phyloP scores from a whole-genome alignment of 2,888 invertebrate genomes.

The Xylocampa areola region DNA sequence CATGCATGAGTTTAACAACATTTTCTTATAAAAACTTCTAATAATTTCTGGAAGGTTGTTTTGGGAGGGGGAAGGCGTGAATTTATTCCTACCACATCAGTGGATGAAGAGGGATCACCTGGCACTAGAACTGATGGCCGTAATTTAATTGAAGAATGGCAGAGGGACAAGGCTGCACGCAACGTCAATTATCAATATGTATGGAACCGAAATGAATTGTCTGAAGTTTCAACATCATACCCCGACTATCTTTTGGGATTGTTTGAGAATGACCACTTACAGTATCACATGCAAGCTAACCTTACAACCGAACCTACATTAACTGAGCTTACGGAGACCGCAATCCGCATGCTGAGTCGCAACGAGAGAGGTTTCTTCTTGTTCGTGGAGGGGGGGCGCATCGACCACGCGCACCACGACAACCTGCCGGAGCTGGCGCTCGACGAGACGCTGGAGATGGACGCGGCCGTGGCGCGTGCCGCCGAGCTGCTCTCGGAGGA shows the following conservation, averaged over 20 bases:
- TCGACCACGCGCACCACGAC: constrained; percentile 92
- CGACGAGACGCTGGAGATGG: constrained; percentile 92
- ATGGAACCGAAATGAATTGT: constrained; percentile 33
- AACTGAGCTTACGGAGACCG: constrained; percentile 83
- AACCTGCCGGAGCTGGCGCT: constrained; percentile 89
- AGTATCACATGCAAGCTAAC: constrained; percentile 90
- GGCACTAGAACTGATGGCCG: constrained; percentile 62
- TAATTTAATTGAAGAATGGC: constrained; percentile 88
- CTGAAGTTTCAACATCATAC: constrained; percentile 1
- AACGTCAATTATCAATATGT: constrained; percentile 26
- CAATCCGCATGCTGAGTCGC: constrained; percentile 91
- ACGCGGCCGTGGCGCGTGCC: constrained; percentile 87
- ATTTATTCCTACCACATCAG: constrained; percentile 31
- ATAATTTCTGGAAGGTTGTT: constrained; percentile 29
- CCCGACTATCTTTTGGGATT: constrained; percentile 55
- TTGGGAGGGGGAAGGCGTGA: constrained; percentile 45
- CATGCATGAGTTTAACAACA: not conserved
- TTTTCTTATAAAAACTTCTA: not conserved
- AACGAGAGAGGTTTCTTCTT: constrained; percentile 92
- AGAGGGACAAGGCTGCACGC: constrained; percentile 24
- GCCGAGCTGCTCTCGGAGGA: constrained; percentile 74
- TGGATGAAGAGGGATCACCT: constrained; percentile 34
- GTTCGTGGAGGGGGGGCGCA: constrained; percentile 92
- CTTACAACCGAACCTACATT: constrained; percentile 90
- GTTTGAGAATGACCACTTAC: constrained; percentile 84